Evolutionary conservation across 2,797 vertebrate species (phyloP).

Genomic region (Cercopithecus diana): DNA sequence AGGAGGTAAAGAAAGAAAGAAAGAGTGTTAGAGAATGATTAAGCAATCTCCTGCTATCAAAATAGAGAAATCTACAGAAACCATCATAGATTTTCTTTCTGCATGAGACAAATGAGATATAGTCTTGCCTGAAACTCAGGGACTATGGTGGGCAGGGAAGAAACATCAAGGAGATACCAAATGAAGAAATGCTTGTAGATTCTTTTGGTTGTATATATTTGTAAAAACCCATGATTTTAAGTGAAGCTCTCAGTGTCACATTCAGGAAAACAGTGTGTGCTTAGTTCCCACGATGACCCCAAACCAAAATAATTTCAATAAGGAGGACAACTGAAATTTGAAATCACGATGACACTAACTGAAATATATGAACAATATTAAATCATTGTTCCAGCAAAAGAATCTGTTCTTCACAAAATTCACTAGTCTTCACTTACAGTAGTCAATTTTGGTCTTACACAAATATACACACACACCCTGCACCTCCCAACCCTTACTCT

Average conservation of each 20-base stretch:
- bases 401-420: background rate
- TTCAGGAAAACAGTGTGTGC: background rate
- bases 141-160: rapidly evolving
- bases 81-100: background rate
- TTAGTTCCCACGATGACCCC: background rate
- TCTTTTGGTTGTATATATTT: background rate
- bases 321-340: background rate
- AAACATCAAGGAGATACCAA: background rate
- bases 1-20: background rate
- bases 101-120: background rate
- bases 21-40: background rate
- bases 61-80: background rate
- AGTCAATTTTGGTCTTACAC: background rate
- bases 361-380: background rate
- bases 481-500: background rate
- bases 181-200: background rate
- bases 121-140: background rate
- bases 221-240: background rate
- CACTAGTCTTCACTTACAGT: background rate
- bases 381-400: background rate
- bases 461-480: background rate
- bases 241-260: background rate
- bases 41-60: background rate
- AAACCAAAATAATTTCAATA: background rate
- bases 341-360: background rate